Percentiles rank a stretch among this genome's conserved stretches.
Evolutionary conservation across 2,888 invertebrate genomes (phyloP).

Genomic region (Polydrusus pterygomalis): DNA sequence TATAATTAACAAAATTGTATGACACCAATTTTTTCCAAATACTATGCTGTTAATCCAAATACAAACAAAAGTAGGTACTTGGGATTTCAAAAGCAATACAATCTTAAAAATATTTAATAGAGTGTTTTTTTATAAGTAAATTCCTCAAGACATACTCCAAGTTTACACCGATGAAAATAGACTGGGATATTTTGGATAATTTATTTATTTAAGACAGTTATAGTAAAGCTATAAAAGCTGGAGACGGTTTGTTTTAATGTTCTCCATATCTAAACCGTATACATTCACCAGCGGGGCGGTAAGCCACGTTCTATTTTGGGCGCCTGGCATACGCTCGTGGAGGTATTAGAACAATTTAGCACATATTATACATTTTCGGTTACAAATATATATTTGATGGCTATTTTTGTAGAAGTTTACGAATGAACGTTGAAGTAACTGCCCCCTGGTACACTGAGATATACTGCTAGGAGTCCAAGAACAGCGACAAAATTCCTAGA

Average conservation of each 20-base stretch:
- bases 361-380: neutral
- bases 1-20: conserved; percentile 31
- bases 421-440: too few relatives aligned
- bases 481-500: too few relatives aligned
- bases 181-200: conserved; percentile 40
- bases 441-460: too few relatives aligned
- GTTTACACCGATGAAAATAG: conserved; percentile 42
- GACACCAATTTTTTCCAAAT: conserved; percentile 19
- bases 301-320: conserved; percentile 40
- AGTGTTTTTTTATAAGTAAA: conserved; percentile 10
- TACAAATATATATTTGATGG: too few relatives aligned
- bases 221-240: conserved; percentile 51
- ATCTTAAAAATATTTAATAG: neutral
- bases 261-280: conserved; percentile 38
- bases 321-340: conserved; percentile 8
- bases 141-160: conserved; percentile 22
- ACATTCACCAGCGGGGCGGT: conserved; percentile 35
- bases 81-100: conserved; percentile 14
- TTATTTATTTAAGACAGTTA: conserved; percentile 56
- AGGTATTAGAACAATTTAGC: conserved; percentile 29
- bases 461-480: too few relatives aligned
- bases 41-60: conserved; percentile 2
- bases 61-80: conserved; percentile 14
- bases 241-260: conserved; percentile 44
- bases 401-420: too few relatives aligned